Percentiles rank a stretch among this genome's conserved stretches.
Conservation (phyloP, 2,888 invertebrate species). For the Drosophila antonietae region DNA sequence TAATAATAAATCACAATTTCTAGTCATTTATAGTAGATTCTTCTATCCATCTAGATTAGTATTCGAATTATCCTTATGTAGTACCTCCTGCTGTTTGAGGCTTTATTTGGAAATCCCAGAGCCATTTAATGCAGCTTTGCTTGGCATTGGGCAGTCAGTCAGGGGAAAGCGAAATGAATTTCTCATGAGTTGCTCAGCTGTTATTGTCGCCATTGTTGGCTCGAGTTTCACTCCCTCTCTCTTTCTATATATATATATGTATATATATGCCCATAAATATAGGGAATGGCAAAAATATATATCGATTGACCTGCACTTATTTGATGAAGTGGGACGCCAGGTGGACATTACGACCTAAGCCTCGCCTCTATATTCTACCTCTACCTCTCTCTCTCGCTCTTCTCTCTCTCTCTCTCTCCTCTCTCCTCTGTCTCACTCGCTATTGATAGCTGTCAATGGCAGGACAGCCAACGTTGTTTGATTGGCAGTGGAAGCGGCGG, state of each 20-base stretch:
- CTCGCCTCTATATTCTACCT: neutral
- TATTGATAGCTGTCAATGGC: conserved; percentile 43
- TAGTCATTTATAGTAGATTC: neutral
- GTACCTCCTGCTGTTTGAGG: conserved; percentile 16
- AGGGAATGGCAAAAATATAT: conserved; percentile 50
- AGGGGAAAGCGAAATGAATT: conserved; percentile 69
- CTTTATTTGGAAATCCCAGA: conserved; percentile 24
- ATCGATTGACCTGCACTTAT: conserved; percentile 62
- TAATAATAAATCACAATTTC: conserved; percentile 2
- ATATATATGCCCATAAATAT: conserved; percentile 64
- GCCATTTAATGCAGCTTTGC: conserved; percentile 33
- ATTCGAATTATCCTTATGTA: conserved; percentile 9
- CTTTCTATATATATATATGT: conserved; percentile 29
- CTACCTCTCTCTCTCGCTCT: neutral
- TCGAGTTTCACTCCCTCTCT: conserved; percentile 21
- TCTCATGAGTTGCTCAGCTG: conserved; percentile 69
- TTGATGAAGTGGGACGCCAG: conserved; percentile 22
- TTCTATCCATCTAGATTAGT: neutral
- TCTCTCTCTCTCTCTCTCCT: no score
- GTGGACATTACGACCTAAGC: conserved; percentile 24
- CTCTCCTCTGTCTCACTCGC: no score
- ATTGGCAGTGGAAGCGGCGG: conserved; percentile 65
- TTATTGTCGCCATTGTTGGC: conserved; percentile 42
- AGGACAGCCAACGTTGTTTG: conserved; percentile 55
- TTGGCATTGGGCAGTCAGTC: conserved; percentile 50